Conservation (phyloP, 2,113 vertebrate species). For the Pipra filicauda region DNA sequence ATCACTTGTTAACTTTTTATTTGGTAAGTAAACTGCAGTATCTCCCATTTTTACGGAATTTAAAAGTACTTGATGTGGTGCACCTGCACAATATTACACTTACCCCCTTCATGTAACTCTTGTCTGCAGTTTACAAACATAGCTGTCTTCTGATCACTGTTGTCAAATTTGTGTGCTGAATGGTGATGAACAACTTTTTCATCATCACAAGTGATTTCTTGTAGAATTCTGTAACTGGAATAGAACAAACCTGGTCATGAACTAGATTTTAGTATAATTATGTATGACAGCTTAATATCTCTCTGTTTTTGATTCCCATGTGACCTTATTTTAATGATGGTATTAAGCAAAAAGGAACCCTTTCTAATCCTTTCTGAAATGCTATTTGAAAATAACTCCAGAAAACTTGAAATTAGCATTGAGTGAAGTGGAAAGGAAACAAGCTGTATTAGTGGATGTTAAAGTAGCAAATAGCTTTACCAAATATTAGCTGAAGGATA, state of each 20-base stretch:
- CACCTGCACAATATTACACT: background rate
- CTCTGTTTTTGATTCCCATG: background rate
- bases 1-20: constrained; percentile 64
- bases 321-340: background rate
- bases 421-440: background rate
- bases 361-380: background rate
- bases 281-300: background rate
- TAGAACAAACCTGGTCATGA: background rate
- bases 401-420: background rate
- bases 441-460: background rate
- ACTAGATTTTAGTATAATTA: background rate
- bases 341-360: background rate
- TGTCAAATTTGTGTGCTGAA: background rate
- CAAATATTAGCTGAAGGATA: background rate
- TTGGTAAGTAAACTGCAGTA: constrained; percentile 73
- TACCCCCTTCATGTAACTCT: background rate
- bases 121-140: background rate
- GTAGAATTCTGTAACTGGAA: background rate
- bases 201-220: background rate
- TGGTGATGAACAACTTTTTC: background rate
- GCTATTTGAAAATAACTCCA: background rate
- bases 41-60: background rate
- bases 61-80: background rate
- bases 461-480: background rate
- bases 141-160: background rate